phyloP scores from a whole-genome alignment of 1,140 invertebrate genomes.

The Bombus confusus region DNA sequence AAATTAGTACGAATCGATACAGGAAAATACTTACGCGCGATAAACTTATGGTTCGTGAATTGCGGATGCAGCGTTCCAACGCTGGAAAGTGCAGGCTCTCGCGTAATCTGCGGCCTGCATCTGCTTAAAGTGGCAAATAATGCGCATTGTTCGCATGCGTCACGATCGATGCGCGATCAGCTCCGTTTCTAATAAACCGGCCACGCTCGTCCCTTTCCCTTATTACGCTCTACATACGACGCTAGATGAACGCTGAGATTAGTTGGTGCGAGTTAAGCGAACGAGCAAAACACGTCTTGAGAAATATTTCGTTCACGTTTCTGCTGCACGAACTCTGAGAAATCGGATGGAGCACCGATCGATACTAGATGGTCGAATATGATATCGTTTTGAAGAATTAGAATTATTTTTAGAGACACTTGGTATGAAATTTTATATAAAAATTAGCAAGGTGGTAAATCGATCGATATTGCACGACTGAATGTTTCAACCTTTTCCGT shows the following conservation, averaged over 20 bases:
- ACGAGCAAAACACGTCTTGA: slow-evolving; percentile 55
- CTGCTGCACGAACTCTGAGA: neutral
- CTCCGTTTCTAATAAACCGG: slow-evolving; percentile 64
- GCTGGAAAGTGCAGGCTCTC: neutral
- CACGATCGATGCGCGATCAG: slow-evolving; percentile 66
- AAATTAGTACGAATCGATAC: neutral
- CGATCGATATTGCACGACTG: too few species aligned
- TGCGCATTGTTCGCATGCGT: slow-evolving; percentile 66
- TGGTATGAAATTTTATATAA: too few species aligned
- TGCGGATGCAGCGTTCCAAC: neutral
- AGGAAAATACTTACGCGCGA: neutral
- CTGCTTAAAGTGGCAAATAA: slow-evolving; percentile 45
- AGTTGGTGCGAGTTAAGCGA: slow-evolving; percentile 26
- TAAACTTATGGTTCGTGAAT: neutral
- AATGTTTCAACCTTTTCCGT: too few species aligned
- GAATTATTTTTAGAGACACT: neutral
- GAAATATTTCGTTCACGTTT: slow-evolving; percentile 45
- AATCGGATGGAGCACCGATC: neutral
- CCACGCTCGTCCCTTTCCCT: slow-evolving; percentile 51
- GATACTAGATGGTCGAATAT: neutral
- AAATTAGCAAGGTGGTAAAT: too few species aligned
- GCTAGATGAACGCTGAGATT: slow-evolving; percentile 51
- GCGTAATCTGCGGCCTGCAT: slow-evolving; percentile 12
- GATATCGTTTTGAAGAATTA: neutral
- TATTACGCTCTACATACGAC: slow-evolving; percentile 53